Evolutionary conservation across 1,140 invertebrate genomes (phyloP), one percentile per base, ranked within the genome.

Genomic region (Triops longicaudatus): DNA sequence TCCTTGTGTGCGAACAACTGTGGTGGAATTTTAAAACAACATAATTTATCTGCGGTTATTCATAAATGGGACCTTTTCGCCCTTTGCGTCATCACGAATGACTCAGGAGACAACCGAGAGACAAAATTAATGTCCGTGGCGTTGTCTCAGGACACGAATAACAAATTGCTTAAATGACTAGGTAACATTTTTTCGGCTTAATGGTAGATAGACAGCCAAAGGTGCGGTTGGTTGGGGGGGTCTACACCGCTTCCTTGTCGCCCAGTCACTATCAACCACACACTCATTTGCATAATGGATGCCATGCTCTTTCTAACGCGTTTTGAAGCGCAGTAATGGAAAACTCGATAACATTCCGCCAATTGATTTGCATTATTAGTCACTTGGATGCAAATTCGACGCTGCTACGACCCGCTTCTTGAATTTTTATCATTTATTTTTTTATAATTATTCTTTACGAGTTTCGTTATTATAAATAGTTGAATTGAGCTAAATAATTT

Each of bases 71-170:
- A 63, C 50, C 22, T 63, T 63, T 63, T 10, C 22, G 14, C 7
- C 22, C 17, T 1, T 6, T 22, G 17, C 0, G 50, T 63, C 14
- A n/a, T 63, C 50, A 63, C 50, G 50, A 63, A 22, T 63, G 50
- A 63, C 50, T 63, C 50, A 63, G 50, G 50, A 63, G 50, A 22
- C 50, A 22, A 63, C 50, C 50, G 50, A 22, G 50, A 17, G 50
- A 63, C 50, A 63, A 63, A 63, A 63, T 63, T 63, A 63, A 63
- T 63, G 50, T 63, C 50, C 22, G 50, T 63, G 50, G 50, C 50
- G 50, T 63, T 63, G 50, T 63, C 50, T 63, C 22, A 63, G 50
- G 50, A 63, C 50, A 17, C 17, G 50, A 63, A 63, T 63, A 63
- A 63, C 50, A 63, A 63, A 63, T 63, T 63, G 50, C 50, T 63